phyloP scores from a whole-genome alignment of 2,888 invertebrate genomes.

The Gibbula magus region DNA sequence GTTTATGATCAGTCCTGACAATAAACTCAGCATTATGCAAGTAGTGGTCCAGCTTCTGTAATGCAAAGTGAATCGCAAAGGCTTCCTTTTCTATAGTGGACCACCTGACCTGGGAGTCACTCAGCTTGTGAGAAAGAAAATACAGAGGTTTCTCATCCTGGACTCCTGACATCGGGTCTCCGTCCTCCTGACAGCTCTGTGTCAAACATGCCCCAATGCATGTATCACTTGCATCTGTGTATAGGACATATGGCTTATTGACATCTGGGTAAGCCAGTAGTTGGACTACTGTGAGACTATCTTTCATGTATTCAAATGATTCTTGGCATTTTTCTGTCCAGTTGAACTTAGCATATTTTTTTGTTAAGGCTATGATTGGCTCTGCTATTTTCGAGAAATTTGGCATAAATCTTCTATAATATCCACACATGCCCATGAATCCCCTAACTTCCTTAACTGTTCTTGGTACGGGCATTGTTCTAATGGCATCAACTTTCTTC shows the following conservation, averaged over 20 bases:
- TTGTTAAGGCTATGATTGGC: conserved; percentile 35
- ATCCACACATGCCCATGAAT: conserved; percentile 43
- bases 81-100: too few relatives aligned
- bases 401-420: conserved; percentile 41
- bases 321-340: conserved; percentile 29
- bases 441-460: conserved; percentile 37
- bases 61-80: too few relatives aligned
- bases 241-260: conserved; percentile 31
- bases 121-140: conserved; percentile 1
- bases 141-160: conserved; percentile 11
- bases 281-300: conserved; percentile 25
- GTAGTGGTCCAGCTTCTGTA: conserved; percentile 30
- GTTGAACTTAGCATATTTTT: conserved; percentile 37
- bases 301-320: conserved; percentile 32
- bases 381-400: conserved; percentile 24
- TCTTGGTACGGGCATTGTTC: conserved; percentile 30
- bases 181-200: neutral
- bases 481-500: conserved; percentile 35
- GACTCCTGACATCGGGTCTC: neutral
- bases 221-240: too few relatives aligned
- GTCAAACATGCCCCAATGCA: too few relatives aligned
- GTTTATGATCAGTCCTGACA: too few relatives aligned
- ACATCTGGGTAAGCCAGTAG: conserved; percentile 32
- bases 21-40: too few relatives aligned
- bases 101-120: neutral